Base-by-base conservation (phyloP, 2,113 vertebrate genomes). In the Phrynocephalus versicolor region DNA sequence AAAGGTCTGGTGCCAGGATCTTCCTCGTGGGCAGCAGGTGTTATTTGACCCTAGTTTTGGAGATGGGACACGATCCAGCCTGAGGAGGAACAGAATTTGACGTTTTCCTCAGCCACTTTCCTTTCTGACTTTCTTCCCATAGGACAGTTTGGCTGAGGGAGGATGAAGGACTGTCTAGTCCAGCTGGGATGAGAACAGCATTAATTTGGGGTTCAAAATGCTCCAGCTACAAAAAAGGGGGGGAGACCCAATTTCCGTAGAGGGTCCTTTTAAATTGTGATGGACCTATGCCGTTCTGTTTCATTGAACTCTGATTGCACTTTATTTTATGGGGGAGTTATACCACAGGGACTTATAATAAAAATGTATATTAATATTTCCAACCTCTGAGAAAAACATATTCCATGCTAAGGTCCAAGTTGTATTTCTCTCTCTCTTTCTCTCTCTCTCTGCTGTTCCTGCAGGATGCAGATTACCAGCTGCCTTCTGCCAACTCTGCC, bases 401-500 rank as follows among this genome's bases (percentile, higher is more conserved):
- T 10, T 73, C 67, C n/a, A 5, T 13, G 0, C 18, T 12, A 3
- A 70, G 13, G 33, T 2, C 51, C 35, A 30, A n/a, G 19, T 35
- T 16, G 67, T 37, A 30, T 62, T 82, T 75, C n/a, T n/a, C n/a
- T n/a, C n/a, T n/a, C n/a, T n/a, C n/a, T n/a, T n/a, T n/a, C n/a
- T n/a, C n/a, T 78, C 27, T 65, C 7, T 23, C 41, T 33, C 21
- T 41, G 35, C 35, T 18, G 14, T 88, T 79, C 72, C 69, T 30
- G 21, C 76, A 88, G 86, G 82, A 45, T 39, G 19, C 77, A 79
- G 81, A 83, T 73, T 84, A 83, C 60, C 82, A 92, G 13, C 67
- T 84, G 67, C 85, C 89, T 83, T 86, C 84, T 65, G 60, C 80
- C 91, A 83, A 83, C 80, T 72, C 87, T 41, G 21, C 69, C 33